Evolutionary conservation across 2,888 invertebrate species (phyloP), one percentile per base, ranked within the genome.

Genomic region (Notocelia uddmanniana): DNA sequence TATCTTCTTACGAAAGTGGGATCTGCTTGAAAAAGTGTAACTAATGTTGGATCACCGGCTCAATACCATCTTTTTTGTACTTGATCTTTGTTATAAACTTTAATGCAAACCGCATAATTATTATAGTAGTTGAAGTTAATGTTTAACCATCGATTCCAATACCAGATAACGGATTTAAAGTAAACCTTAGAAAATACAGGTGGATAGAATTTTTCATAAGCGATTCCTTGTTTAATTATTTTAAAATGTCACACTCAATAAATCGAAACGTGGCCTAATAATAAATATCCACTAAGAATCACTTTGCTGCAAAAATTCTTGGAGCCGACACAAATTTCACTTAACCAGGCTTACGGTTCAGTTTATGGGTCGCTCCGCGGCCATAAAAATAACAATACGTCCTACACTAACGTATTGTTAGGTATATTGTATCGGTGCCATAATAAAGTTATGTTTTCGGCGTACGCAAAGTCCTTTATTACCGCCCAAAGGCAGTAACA

Each of bases 301-400:
- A 84, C 81, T 87, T 84, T 83, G 76, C 77, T 73, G 80, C 81
- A 81, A 83, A 85, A 85, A 84, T 81, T 80, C 82, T 80, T 78
- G 78, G 76, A 79, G 78, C 79, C 77, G 78, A 79, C 88, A 89
- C 88, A 88, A 89, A 89, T 89, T 88, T 88, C 85, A 87, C 85
- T 88, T 86, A 86, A 83, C 79, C 78, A 78, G 80, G 82, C 86
- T 84, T 85, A 77, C 76, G 82, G 82, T 79, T 74, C 80, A 81
- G 80, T 83, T 86, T 86, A 85, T 85, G 83, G 80, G 81, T 75
- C 83, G 80, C 81, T 77, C 79, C 76, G 78, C 77, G 81, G 81
- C 84, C 80, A 86, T 87, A 85, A 86, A 86, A 85, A 83, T 83
- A 85, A 86, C 84, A 84, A 83, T 82, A 77, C 77, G 62, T 74